These are phyloP conservation scores for Lepidostoma basale DNA, from an alignment of 1,140 invertebrate species.

Conservation along the genomic window DNA sequence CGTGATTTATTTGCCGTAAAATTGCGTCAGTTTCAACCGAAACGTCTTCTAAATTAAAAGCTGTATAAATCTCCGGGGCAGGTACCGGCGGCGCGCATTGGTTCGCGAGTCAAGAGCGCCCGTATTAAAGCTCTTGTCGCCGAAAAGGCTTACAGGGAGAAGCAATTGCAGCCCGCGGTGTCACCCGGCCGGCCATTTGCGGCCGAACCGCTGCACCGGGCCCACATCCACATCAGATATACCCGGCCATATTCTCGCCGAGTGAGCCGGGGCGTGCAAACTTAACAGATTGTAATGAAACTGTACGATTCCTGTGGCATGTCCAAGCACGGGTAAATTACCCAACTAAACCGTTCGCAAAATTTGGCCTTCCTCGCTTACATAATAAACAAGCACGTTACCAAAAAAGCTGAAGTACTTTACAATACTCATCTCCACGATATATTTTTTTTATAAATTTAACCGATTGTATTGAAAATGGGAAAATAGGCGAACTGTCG, in stretches of 20 bases:
- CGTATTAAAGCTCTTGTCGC: constrained; percentile 8
- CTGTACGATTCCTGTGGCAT: background rate
- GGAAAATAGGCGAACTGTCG: too few relatives aligned
- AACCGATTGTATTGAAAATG: too few relatives aligned
- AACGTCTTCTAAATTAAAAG: background rate
- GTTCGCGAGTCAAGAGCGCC: background rate
- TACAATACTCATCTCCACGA: too few relatives aligned
- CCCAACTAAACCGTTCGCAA: too few relatives aligned
- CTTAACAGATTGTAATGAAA: background rate
- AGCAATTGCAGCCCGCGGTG: constrained; percentile 24
- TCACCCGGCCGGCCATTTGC: constrained; percentile 39
- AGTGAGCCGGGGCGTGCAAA: background rate
- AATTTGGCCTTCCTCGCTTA: too few relatives aligned
- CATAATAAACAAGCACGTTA: too few relatives aligned
- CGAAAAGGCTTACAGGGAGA: constrained; percentile 26
- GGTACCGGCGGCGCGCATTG: background rate
- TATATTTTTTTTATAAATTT: too few relatives aligned
- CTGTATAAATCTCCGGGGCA: background rate
- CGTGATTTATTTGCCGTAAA: too few relatives aligned
- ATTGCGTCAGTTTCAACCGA: too few relatives aligned
- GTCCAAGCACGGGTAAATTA: background rate
- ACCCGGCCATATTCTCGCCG: background rate
- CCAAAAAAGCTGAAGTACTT: too few relatives aligned
- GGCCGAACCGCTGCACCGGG: constrained; percentile 24
- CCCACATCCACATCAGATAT: constrained; percentile 3